Conservation (phyloP, 2,888 invertebrate species). For the Hyppa rectilinea region DNA sequence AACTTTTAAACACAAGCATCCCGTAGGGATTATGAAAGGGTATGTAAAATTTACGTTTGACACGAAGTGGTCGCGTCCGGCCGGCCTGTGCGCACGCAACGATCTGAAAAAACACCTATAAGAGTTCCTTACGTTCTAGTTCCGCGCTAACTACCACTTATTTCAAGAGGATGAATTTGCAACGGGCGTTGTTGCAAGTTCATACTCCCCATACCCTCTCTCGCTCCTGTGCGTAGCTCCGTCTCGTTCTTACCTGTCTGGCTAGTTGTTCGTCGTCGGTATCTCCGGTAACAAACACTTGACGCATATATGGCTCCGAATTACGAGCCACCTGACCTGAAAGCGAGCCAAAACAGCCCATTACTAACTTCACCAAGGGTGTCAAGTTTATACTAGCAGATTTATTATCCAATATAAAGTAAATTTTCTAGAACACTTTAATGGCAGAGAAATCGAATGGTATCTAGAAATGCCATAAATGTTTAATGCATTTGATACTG, state of each 20-base stretch:
- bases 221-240: slow-evolving; percentile 46
- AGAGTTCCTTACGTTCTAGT: slow-evolving; percentile 80
- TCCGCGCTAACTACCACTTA: slow-evolving; percentile 50
- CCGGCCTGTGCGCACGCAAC: slow-evolving; percentile 76
- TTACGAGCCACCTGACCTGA: slow-evolving; percentile 96
- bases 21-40: slow-evolving; percentile 67
- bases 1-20: slow-evolving; percentile 54
- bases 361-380: slow-evolving; percentile 76
- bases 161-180: slow-evolving; percentile 80
- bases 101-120: slow-evolving; percentile 86
- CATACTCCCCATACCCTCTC: slow-evolving; percentile 75
- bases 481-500: slow-evolving; percentile 44
- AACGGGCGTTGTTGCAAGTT: slow-evolving; percentile 80
- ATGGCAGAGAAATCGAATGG: slow-evolving; percentile 46
- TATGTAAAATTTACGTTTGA: slow-evolving; percentile 83
- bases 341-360: slow-evolving; percentile 85
- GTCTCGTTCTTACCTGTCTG: slow-evolving; percentile 91
- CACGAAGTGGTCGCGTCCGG: slow-evolving; percentile 79
- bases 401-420: slow-evolving; percentile 20
- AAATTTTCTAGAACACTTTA: slow-evolving; percentile 39
- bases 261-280: slow-evolving; percentile 91
- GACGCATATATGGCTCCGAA: slow-evolving; percentile 98
- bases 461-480: slow-evolving; percentile 59
- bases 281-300: slow-evolving; percentile 96
- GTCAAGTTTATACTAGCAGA: slow-evolving; percentile 47